Conservation (phyloP, 1,140 invertebrate genomes). For the Danaus melanippus region DNA sequence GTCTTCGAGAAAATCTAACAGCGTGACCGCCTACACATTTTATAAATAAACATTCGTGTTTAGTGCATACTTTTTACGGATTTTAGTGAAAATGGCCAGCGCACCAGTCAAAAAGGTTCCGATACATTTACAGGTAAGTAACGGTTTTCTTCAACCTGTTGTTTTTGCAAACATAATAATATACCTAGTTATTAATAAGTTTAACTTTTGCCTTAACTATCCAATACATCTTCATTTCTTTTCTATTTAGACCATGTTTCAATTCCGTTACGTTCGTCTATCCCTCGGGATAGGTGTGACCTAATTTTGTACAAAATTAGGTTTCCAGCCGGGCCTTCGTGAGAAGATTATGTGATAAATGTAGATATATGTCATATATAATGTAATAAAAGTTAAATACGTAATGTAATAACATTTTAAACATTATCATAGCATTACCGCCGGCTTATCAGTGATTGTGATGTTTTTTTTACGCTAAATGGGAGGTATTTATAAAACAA, state of each 20-base stretch:
- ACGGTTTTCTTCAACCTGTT: conserved; percentile 33
- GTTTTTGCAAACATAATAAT: conserved; percentile 8
- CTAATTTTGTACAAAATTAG: conserved; percentile 42
- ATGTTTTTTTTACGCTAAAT: no score
- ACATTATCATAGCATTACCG: no score
- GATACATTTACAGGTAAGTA: conserved; percentile 90
- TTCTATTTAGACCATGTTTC: background rate
- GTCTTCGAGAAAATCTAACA: conserved; percentile 37
- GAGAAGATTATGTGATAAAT: background rate
- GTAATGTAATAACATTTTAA: no score
- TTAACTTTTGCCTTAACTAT: background rate
- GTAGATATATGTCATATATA: no score
- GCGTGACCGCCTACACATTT: conserved; percentile 46
- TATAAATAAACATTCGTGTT: conserved; percentile 56
- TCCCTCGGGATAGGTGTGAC: conserved; percentile 35
- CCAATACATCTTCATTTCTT: background rate
- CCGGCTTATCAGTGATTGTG: no score
- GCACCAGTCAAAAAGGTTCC: conserved; percentile 92
- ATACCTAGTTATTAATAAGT: conserved; percentile 12
- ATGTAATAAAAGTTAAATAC: no score
- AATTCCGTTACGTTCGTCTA: background rate
- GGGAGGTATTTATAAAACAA: no score
- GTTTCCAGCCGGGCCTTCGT: conserved; percentile 35
- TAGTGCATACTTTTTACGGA: conserved; percentile 45
- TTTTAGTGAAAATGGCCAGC: conserved; percentile 52